These are phyloP conservation scores for Crotalus viridis DNA, from an alignment of 2,113 vertebrate genomes.

Conservation along the genomic window DNA sequence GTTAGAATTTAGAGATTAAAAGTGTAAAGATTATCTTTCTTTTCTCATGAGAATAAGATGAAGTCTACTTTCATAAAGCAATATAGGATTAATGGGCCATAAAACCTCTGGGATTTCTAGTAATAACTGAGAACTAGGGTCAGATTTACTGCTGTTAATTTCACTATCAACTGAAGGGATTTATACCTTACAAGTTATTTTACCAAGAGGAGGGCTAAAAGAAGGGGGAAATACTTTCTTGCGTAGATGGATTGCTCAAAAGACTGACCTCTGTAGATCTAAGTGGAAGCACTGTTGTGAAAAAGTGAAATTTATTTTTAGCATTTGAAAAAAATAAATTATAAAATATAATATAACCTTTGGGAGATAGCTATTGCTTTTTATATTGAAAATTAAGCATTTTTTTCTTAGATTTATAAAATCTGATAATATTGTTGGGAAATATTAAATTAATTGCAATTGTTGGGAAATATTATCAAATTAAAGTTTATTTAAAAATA, in stretches of 20 bases:
- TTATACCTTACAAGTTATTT: not conserved
- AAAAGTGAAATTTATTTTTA: not conserved
- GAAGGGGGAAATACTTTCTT: not conserved
- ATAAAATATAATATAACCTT: not conserved
- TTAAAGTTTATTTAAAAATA: not conserved
- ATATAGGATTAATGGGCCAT: not conserved
- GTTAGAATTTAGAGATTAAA: not conserved
- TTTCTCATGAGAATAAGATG: not conserved
- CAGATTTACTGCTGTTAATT: conserved; percentile 5
- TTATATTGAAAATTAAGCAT: not conserved
- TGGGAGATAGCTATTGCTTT: not conserved
- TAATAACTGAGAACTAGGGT: not conserved
- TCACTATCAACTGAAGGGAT: not conserved
- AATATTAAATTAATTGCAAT: not conserved
- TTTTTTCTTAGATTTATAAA: not conserved
- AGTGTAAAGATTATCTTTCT: not conserved
- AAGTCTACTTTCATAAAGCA: not conserved
- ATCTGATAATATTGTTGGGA: not conserved
- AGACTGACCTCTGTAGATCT: not conserved
- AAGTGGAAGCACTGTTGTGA: not conserved
- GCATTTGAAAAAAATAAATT: not conserved
- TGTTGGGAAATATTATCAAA: not conserved
- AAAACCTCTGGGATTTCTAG: not conserved
- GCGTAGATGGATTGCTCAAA: not conserved
- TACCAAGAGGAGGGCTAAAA: not conserved